Base-by-base conservation (phyloP, 2,797 vertebrate genomes). In the Octomys mimax region DNA sequence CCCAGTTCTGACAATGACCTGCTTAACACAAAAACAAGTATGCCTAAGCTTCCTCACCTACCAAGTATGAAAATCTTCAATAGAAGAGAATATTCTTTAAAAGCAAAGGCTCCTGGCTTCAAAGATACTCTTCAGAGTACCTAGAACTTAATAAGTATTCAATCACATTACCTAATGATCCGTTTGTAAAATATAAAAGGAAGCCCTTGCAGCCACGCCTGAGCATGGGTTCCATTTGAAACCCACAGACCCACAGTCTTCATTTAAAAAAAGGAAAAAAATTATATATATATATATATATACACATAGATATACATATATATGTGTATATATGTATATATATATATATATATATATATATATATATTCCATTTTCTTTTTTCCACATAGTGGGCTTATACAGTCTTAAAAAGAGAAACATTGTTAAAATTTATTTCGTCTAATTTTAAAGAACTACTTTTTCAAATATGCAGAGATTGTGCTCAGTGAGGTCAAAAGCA, bases 371-470 rank as follows among this genome's bases (percentile, higher is more conserved):
- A 49, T 94, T 95, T 96, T 92, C 83, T 81, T 91, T 79, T 95
- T 94, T 87, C 84, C 8, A 95, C 4, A 86, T 70, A 94, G 33
- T 89, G 59, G 70, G 83, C 22, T 95, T 92, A 31, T 18, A 1
- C 89, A 85, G 61, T 82, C 57, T 36, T 87, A 22, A 75, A 95
- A 96, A 95, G 52, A 75, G 85, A 95, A 94, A 49, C n/a, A 93
- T 94, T 86, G 97, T 95, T 91, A 88, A 73, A 49, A 91, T 95
- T 97, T 95, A 94, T 73, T 94, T 95, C 93, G 85, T 91, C 86
- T 96, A 91, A 77, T 92, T 96, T 97, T 89, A 82, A 97, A 96
- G 28, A 94, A 95, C 39, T 95, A 89, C 57, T 95, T 96, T 96
- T 92, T 89, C 95, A 96, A 95, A 91, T 46, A 94, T 95, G 73